Base-by-base conservation (phyloP, 2,888 invertebrate genomes). In the Charanyca ferruginea region DNA sequence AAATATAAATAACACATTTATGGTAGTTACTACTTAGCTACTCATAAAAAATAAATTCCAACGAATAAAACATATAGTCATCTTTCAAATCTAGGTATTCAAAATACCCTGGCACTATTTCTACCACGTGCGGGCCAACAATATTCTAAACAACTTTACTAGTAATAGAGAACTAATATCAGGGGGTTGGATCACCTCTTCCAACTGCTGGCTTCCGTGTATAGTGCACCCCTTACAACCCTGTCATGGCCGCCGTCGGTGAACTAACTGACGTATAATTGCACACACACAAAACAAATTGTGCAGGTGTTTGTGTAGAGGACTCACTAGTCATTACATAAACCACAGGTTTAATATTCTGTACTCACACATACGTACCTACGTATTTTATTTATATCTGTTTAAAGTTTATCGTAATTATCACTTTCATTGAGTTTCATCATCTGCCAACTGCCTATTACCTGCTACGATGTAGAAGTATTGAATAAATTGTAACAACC, bases 151-250 rank as follows among this genome's bases (percentile, higher is more conserved):
- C 25, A 65, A 35, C 22, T 66, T 25, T 44, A 4, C 52, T 70
- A 48, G 64, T 77, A 62, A 35, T 35, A 72, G 47, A 48, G 22
- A 48, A 9, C 44, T 77, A 48, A 52, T 45, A 53, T 57, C 48
- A 73, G 78, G 79, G 76, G 80, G 80, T 76, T 59, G 64, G 9
- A 55, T 18, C 28, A 77, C 51, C 77, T 77, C 77, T 28, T 35
- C 8, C 6, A 25, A 48, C 51, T 41, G 48, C 80, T 77, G 62
- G 6, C 20, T 61, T 51, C 80, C 80, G 55, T 25, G 65, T 77
- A 59, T 59, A 28, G 13, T 59, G 58, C 77, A 77, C 77, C 80
- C 80, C 77, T 76, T 76, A 59, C 65, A 70, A 62, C 54, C 52
- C 71, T 64, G 58, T 78, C 73, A 73, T 78, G 79, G 79, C 73